Conservation (phyloP, 1,140 invertebrate genomes). For the Euura lappo region DNA sequence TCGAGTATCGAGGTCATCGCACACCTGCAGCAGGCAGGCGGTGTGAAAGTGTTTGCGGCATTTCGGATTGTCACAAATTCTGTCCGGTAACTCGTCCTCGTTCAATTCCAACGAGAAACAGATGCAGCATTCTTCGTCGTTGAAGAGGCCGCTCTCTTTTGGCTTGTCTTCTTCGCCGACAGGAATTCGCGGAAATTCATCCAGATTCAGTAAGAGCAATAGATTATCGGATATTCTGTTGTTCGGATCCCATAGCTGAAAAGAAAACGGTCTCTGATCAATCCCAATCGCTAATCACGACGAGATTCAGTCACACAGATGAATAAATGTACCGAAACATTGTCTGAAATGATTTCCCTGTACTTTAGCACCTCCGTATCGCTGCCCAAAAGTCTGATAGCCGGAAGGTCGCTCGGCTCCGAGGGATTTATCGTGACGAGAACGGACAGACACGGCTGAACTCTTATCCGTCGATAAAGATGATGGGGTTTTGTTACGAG, state of each 20-base stretch:
- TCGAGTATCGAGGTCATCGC: not conserved
- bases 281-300: not conserved
- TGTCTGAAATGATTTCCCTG: constrained; percentile 35
- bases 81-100: constrained; percentile 39
- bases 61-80: constrained; percentile 52
- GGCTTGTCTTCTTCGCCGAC: constrained; percentile 16
- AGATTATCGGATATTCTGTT: constrained; percentile 46
- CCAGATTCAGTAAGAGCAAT: constrained; percentile 39
- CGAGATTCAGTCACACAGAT: constrained; percentile 14
- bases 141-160: constrained; percentile 34
- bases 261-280: constrained; percentile 15
- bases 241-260: constrained; percentile 49
- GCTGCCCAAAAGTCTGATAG: constrained; percentile 52
- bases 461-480: constrained; percentile 49
- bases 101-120: constrained; percentile 50
- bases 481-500: constrained; percentile 47
- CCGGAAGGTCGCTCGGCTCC: constrained; percentile 38
- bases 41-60: constrained; percentile 52
- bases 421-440: constrained; percentile 46
- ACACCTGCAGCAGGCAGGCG: constrained; percentile 48
- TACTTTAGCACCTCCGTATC: constrained; percentile 42
- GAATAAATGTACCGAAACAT: not conserved
- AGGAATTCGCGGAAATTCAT: constrained; percentile 41
- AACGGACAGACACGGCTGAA: constrained; percentile 49
- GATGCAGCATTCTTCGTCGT: constrained; percentile 55